Conservation (phyloP, 2,113 vertebrate species). For the Sebastes fasciatus region DNA sequence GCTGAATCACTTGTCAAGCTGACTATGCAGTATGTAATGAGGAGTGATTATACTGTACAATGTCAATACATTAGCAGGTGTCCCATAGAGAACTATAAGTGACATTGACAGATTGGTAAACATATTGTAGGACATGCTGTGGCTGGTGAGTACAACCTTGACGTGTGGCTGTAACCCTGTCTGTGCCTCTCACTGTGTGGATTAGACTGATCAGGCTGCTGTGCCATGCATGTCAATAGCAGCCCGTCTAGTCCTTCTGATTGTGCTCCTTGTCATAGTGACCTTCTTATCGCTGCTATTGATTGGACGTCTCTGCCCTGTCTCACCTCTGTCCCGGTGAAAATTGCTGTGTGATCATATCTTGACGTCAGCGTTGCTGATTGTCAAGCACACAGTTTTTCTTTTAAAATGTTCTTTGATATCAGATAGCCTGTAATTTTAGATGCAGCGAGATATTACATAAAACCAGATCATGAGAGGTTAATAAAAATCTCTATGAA, state of each 20-base stretch:
- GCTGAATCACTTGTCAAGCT: not conserved
- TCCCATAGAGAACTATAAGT: no score
- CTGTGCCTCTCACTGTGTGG: conserved; percentile 13
- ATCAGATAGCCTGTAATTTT: not conserved
- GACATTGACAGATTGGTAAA: conserved; percentile 8
- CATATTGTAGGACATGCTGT: not conserved
- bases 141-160: conserved; percentile 36
- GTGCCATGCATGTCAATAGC: conserved; percentile 61
- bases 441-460: conserved; percentile 8
- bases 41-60: not conserved
- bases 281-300: conserved; percentile 39
- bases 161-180: conserved; percentile 11
- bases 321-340: conserved; percentile 36
- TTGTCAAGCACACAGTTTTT: not conserved
- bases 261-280: conserved; percentile 44
- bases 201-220: conserved; percentile 30
- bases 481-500: conserved; percentile 23
- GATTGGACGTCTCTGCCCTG: conserved; percentile 42
- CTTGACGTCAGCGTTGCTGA: not conserved
- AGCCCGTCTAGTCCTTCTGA: conserved; percentile 42
- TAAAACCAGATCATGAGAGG: not conserved
- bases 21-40: not conserved
- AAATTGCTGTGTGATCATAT: not conserved
- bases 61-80: not conserved
- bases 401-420: not conserved